Percentiles rank a stretch among this genome's conserved stretches.
Evolutionary conservation across 2,797 vertebrate species (phyloP).

Genomic region (Sitta carolinensis): DNA sequence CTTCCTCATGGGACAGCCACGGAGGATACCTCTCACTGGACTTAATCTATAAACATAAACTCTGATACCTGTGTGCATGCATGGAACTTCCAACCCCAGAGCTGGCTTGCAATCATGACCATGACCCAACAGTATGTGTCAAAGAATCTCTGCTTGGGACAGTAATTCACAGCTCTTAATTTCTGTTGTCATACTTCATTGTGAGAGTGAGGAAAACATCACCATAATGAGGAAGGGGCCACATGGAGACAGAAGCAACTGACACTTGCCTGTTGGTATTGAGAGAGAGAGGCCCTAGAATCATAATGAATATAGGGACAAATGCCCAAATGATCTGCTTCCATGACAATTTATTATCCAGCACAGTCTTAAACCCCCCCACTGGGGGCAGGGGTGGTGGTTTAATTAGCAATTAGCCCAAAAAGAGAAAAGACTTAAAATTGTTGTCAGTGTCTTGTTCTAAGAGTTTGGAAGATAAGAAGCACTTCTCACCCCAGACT

Average conservation of each 20-base stretch:
- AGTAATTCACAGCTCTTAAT: neutral
- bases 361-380: rapidly evolving
- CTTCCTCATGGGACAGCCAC: no score
- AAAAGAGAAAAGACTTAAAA: neutral
- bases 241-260: neutral
- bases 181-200: neutral
- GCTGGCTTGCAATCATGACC: rapidly evolving
- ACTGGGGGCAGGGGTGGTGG: no score
- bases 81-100: rapidly evolving
- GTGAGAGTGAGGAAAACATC: neutral
- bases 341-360: neutral
- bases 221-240: rapidly evolving
- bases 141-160: neutral
- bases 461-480: neutral
- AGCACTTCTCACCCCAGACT: neutral
- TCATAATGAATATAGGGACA: neutral
- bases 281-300: neutral
- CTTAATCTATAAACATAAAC: neutral
- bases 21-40: neutral
- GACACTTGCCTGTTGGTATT: neutral
- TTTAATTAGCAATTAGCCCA: neutral
- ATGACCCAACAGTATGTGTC: rapidly evolving
- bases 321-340: neutral
- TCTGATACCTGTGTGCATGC: rapidly evolving
- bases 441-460: neutral